phyloP scores from a whole-genome alignment of 2,888 invertebrate species.

The Mallateleia sp. region DNA sequence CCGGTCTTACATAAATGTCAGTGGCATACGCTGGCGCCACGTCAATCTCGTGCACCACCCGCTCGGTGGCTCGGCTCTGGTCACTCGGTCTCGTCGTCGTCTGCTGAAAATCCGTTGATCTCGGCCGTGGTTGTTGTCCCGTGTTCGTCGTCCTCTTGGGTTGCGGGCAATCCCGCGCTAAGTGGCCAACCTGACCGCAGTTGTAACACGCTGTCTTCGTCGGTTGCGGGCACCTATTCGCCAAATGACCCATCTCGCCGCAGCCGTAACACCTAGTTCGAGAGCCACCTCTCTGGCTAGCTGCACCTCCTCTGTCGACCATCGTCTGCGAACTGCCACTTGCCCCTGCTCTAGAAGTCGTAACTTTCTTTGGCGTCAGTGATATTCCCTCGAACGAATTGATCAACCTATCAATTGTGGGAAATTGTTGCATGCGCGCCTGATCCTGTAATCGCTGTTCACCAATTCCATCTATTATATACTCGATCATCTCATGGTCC shows the following conservation, averaged over 20 bases:
- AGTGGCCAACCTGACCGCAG: background rate
- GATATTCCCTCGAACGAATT: slow-evolving; percentile 3
- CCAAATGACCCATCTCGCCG: background rate
- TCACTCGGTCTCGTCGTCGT: background rate
- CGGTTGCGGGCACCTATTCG: background rate
- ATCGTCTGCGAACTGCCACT: too few relatives aligned
- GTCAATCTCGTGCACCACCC: background rate
- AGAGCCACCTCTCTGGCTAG: background rate
- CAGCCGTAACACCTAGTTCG: background rate
- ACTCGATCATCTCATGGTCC: background rate
- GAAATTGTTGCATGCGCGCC: slow-evolving; percentile 4
- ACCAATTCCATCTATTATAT: background rate
- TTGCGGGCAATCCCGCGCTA: background rate
- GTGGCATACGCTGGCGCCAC: slow-evolving; percentile 2
- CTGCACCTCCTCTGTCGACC: too few relatives aligned
- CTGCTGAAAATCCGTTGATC: background rate
- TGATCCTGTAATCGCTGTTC: background rate
- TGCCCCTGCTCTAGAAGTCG: background rate
- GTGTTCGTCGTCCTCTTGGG: background rate
- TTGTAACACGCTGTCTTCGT: background rate
- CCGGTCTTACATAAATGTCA: slow-evolving; percentile 12
- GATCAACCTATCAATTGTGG: background rate
- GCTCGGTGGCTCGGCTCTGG: background rate
- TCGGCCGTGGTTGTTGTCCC: background rate
- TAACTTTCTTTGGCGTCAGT: background rate